Conservation (phyloP, 2,113 vertebrate genomes). For the Pantherophis guttatus region DNA sequence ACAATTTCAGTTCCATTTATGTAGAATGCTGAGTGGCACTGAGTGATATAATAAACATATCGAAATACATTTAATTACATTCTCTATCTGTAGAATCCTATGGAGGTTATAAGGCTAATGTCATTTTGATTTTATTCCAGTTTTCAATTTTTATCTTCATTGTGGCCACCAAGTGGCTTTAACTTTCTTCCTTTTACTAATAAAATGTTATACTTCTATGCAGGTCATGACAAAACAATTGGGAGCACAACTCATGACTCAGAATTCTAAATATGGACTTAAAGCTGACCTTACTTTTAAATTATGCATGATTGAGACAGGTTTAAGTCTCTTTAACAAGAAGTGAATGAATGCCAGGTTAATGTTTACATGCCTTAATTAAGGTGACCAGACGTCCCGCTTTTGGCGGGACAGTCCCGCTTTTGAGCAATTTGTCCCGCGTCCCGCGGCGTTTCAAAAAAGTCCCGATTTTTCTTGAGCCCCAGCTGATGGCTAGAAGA, state of each 20-base stretch:
- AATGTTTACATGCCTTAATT: neutral
- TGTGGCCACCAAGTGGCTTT: neutral
- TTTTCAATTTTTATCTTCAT: neutral
- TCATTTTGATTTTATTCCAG: neutral
- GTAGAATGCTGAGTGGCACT: neutral
- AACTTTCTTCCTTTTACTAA: neutral
- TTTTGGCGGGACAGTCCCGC: too few relatives aligned
- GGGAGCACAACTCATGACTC: neutral
- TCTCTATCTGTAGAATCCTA: neutral
- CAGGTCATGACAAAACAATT: neutral
- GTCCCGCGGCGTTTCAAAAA: too few relatives aligned
- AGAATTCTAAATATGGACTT: neutral
- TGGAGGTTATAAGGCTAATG: neutral
- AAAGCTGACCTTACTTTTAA: neutral
- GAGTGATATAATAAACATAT: neutral
- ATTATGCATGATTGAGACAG: neutral
- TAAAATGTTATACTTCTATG: neutral
- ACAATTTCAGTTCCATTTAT: neutral
- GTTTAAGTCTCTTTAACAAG: neutral
- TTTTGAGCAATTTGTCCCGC: too few relatives aligned
- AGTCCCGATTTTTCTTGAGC: too few relatives aligned
- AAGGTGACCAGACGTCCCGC: too few relatives aligned
- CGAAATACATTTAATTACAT: neutral
- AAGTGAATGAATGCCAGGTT: neutral
- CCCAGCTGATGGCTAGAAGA: too few relatives aligned